These are phyloP conservation scores for Xyliphius kryptos DNA, from an alignment of 2,113 vertebrate genomes.

Conservation along the genomic window DNA sequence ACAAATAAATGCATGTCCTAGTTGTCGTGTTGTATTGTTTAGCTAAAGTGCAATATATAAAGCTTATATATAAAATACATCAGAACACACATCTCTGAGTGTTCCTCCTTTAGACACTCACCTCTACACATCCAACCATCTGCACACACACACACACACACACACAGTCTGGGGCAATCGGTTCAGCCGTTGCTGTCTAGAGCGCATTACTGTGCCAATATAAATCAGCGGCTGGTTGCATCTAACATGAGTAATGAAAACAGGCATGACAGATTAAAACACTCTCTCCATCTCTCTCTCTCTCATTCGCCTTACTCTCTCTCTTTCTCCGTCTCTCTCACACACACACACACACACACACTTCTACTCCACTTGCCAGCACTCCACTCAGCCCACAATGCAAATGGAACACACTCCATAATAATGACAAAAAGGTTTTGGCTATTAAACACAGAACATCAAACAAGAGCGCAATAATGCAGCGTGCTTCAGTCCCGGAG, in stretches of 20 bases:
- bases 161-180: constrained; percentile 12
- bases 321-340: background rate
- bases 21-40: no score
- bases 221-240: constrained; percentile 57
- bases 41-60: no score
- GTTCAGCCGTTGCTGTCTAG: constrained; percentile 30
- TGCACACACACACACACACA: no score
- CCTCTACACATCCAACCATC: no score
- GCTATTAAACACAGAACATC: constrained; percentile 55
- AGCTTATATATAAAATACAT: no score
- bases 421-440: constrained; percentile 50
- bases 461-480: constrained; percentile 50
- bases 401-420: constrained; percentile 52
- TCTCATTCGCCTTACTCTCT: constrained; percentile 1
- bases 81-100: no score
- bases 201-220: constrained; percentile 40
- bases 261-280: constrained; percentile 39
- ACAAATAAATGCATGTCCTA: no score
- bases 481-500: constrained; percentile 30
- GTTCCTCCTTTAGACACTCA: no score
- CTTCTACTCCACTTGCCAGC: constrained; percentile 45
- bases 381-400: constrained; percentile 53
- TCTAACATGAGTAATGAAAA: constrained; percentile 67
- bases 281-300: constrained; percentile 1
- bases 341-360: constrained; percentile 18